Percentiles rank a stretch among this genome's conserved stretches.
Conservation (phyloP, 1,140 invertebrate species). For the Drosophila trapezifrons region DNA sequence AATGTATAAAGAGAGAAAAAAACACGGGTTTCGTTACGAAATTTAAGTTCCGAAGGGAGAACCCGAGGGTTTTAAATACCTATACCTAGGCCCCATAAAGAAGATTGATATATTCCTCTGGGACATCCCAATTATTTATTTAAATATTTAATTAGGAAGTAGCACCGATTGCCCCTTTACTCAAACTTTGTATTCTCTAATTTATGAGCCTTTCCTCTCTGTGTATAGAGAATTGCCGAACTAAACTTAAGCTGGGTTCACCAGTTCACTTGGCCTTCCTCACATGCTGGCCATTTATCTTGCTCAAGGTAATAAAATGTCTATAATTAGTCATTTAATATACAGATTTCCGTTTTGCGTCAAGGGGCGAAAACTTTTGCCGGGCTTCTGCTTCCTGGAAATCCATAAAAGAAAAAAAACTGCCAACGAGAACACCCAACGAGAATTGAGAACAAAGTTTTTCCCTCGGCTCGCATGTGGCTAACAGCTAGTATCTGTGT, state of each 20-base stretch:
- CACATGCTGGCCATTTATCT: slow-evolving; percentile 74
- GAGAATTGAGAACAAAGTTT: slow-evolving; percentile 67
- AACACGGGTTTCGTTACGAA: background rate
- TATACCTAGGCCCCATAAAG: no score
- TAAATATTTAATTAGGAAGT: no score
- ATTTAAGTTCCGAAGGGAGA: background rate
- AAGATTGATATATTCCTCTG: background rate
- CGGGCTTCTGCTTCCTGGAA: slow-evolving; percentile 41
- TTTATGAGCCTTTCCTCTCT: background rate
- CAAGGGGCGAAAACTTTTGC: slow-evolving; percentile 79
- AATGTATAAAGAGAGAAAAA: background rate
- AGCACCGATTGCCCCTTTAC: no score
- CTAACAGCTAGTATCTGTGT: slow-evolving; percentile 8
- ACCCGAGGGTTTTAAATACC: background rate
- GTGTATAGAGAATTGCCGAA: slow-evolving; percentile 5
- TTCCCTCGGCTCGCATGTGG: slow-evolving; percentile 29
- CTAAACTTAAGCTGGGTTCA: slow-evolving; percentile 17
- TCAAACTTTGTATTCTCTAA: background rate
- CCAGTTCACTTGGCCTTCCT: slow-evolving; percentile 44
- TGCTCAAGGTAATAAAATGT: slow-evolving; percentile 83
- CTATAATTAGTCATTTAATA: slow-evolving; percentile 83
- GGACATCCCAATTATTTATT: no score
- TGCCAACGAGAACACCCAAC: slow-evolving; percentile 25
- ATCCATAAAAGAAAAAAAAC: slow-evolving; percentile 29
- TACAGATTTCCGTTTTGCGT: slow-evolving; percentile 83